Base-by-base conservation (phyloP, 1,140 invertebrate species). In the Euglossa dilemma region DNA sequence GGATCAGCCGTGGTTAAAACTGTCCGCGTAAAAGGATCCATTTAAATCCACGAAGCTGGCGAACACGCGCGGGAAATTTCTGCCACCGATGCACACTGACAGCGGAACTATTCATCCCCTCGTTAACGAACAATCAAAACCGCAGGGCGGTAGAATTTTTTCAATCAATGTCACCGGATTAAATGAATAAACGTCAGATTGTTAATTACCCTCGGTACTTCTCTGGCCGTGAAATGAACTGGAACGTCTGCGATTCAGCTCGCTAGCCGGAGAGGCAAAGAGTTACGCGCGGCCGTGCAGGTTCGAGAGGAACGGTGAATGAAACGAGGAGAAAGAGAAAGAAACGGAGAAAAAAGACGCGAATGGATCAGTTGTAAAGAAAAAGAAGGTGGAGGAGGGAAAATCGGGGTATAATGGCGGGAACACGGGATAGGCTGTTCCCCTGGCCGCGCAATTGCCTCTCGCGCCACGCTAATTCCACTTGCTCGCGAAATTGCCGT, bases 21-120 rank as follows among this genome's bases (percentile, higher is more conserved):
- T 75, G 87, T 67, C 86, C 84, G 74, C 86, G 86, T 83, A 88
- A 89, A 88, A 89, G 86, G 84, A 78, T 82, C 80, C 87, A 88
- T 89, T 89, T 89, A 89, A 88, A 89, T 85, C 79, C 67, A 88
- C 69, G 61, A 61, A 56, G 87, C 61, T 63, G 80, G 69, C 0
- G 76, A 57, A 47, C 80, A 83, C 50, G 57, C 72, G 64, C 71
- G 79, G 83, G 61, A 85, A 88, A 87, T 88, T 87, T 69, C 67
- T 69, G 81, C 74, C 70, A 43, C 57, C 70, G 80, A 69, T 56
- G 43, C 66, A 18, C 54, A 16, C 57, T 52, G 56, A 69, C 81
- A 28, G 56, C 66, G 25, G 18, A 45, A n/a, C 56, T 63, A 63
- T 74, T 72, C 79, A 47, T 78, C 23, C 43, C 64, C 71, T 84